Evolutionary conservation across 2,797 vertebrate genomes (phyloP).

Genomic region (Poecilia picta): DNA sequence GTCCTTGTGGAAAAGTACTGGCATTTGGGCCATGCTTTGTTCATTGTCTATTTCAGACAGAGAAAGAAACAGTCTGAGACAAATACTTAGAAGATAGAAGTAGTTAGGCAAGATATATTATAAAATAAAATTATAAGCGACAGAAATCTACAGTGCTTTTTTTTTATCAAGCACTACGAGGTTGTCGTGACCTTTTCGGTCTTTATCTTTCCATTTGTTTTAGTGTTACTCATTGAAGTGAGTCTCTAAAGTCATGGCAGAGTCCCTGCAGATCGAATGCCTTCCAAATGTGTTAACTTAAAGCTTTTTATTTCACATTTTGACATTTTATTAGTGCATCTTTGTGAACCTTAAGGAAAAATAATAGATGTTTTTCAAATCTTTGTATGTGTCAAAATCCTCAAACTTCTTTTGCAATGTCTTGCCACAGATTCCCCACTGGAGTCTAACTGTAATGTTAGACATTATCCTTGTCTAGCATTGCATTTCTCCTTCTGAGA

Average conservation of each 20-base stretch:
- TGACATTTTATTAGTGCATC: neutral
- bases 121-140: neutral
- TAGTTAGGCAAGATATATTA: constrained; percentile 7
- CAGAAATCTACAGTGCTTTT: neutral
- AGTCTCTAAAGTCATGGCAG: neutral
- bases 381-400: neutral
- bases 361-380: neutral
- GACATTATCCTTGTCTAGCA: too few species aligned
- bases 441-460: neutral
- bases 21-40: constrained; percentile 75
- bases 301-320: neutral
- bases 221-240: neutral
- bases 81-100: constrained; percentile 37
- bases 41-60: constrained; percentile 75
- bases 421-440: neutral
- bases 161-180: neutral
- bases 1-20: constrained; percentile 84
- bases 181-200: neutral
- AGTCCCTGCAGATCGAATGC: neutral
- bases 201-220: constrained; percentile 1
- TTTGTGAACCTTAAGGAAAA: neutral
- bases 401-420: neutral
- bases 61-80: constrained; percentile 55
- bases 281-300: neutral
- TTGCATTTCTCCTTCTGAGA: neutral